Evolutionary conservation across 2,888 invertebrate species (phyloP).

Genomic region (Morpho helenor): DNA sequence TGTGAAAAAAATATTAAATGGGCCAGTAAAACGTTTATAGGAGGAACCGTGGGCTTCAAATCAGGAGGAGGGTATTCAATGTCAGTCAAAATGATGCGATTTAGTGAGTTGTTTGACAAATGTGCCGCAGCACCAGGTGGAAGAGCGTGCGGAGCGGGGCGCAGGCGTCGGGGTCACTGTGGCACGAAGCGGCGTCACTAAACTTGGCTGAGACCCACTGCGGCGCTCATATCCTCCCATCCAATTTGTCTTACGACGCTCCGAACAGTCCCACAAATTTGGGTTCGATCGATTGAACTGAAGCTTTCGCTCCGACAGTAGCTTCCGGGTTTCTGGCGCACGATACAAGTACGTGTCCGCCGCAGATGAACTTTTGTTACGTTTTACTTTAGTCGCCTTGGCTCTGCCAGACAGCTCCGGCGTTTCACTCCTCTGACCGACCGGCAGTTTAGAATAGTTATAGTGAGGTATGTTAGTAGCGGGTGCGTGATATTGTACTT

Average conservation of each 20-base stretch:
- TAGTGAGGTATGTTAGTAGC: constrained; percentile 72
- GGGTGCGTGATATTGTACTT: constrained; percentile 84
- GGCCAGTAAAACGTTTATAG: constrained; percentile 7
- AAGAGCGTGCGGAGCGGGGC: constrained; percentile 77
- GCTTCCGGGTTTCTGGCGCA: constrained; percentile 55
- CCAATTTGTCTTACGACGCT: constrained; percentile 44
- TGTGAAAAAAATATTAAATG: constrained; percentile 14
- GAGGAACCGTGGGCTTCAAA: constrained; percentile 10
- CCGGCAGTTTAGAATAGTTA: constrained; percentile 63
- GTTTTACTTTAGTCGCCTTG: constrained; percentile 61
- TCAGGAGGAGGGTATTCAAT: constrained; percentile 37
- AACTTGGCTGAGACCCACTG: constrained; percentile 65
- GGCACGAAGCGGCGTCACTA: constrained; percentile 36
- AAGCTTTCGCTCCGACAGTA: constrained; percentile 60
- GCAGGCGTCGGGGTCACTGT: constrained; percentile 35
- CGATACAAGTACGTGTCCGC: constrained; percentile 62
- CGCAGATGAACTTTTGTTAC: constrained; percentile 74
- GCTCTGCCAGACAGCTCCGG: constrained; percentile 54
- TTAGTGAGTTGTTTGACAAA: constrained; percentile 88
- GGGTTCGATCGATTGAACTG: constrained; percentile 73
- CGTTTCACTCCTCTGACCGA: constrained; percentile 55
- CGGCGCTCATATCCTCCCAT: constrained; percentile 51
- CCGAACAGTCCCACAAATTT: constrained; percentile 62
- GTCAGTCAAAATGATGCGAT: constrained; percentile 85
- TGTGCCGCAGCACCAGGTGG: constrained; percentile 89